Evolutionary conservation across 2,888 invertebrate species (phyloP), one percentile per base, ranked within the genome.

Genomic region (Cerceris rybyensis): DNA sequence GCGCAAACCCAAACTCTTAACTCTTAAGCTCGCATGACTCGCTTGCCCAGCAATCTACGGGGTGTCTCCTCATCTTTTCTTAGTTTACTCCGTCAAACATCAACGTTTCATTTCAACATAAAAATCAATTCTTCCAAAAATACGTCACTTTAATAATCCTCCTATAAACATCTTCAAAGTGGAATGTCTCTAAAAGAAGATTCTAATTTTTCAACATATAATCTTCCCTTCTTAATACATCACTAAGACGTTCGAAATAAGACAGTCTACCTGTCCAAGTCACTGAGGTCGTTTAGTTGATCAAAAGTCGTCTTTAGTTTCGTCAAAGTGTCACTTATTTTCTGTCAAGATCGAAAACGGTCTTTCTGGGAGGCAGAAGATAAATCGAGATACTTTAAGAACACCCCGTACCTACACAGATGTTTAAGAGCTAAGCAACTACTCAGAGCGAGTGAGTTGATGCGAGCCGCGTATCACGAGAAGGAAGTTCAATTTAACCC

Each of bases 401-500:
- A 91, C 91, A 91, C 91, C 90, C 90, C 88, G 87, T 91, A 91
- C 89, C 87, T 90, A 90, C 84, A 90, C 90, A 91, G 90, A 91
- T 90, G 90, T 91, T 91, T 91, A 90, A 91, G 90, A 91, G 91
- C 89, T 89, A 89, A 90, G 90, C 91, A 91, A 90, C 86, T 90
- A 89, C 89, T 90, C 90, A 88, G 87, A 90, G 89, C 87, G 89
- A 90, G 90, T 90, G 92, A 91, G 92, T 92, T 92, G 91, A 92
- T 92, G 92, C 91, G 91, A 90, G 92, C 91, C 90, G 91, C 90
- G 90, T 92, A 92, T 92, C 92, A 92, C 91, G 92, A 92, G 92
- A 92, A 92, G 92, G 92, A 92, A 92, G 92, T 92, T 90, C 92
- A 92, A 92, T 92, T 92, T 92, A 92, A 92, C 92, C 90, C 92